Base-by-base conservation (phyloP, 2,888 invertebrate genomes). In the Drosophila ezoana region DNA sequence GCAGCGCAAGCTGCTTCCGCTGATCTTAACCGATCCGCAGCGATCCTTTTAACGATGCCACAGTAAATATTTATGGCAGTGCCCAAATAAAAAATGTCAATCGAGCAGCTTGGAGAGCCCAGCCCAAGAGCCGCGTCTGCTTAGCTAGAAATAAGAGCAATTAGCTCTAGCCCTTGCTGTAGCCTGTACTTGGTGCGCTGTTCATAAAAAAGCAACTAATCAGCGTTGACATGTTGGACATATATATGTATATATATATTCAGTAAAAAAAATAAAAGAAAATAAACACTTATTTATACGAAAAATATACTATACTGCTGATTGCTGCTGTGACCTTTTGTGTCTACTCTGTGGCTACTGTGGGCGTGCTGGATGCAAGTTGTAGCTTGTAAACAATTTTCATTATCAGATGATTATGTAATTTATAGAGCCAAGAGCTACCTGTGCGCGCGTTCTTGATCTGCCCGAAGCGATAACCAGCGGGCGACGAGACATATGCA, bases 111-210 rank as follows among this genome's bases (percentile, higher is more conserved):
- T 51, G 54, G 33, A 62, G 60, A 62, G 60, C 66, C 57, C 49
- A 52, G n/a, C 13, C 1, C 48, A 40, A 33, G 45, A 18, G 41
- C 20, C 44, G 32, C 63, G 51, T 23, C 60, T 51, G 58, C 72
- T 88, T 86, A 86, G 68, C 81, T 79, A 56, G 87, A 85, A 85
- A 86, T 83, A 87, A 81, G 89, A 86, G 89, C 85, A 85, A 85
- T 86, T 85, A 85, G 89, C 74, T 62, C 38, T 45, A 44, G 48
- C 35, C 10, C 23, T 40, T 43, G 40, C 16, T 16, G 18, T 3
- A 41, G 51, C 8, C 40, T 28, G 51, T 72, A 71, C 65, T 78
- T 63, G 70, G 41, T 63, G 58, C 54, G 60, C 33, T 43, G 16
- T 64, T 63, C 71, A 64, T 74, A 72, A 72, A 74, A 69, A 76